phyloP scores from a whole-genome alignment of 2,113 vertebrate species.

The Mellivora capensis region DNA sequence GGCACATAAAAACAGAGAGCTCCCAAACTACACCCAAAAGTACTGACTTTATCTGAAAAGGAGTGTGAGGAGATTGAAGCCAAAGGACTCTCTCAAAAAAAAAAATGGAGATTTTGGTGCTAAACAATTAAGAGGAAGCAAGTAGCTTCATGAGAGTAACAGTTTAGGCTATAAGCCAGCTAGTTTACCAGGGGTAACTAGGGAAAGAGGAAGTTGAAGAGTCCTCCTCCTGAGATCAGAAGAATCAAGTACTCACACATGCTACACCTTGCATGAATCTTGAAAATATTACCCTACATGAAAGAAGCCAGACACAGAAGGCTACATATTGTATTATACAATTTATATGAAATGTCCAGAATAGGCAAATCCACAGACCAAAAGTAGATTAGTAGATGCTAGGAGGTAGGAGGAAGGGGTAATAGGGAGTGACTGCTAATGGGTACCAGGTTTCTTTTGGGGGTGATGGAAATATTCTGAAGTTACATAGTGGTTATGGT shows the following conservation, averaged over 20 bases:
- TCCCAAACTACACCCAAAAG: background rate
- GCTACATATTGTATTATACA: background rate
- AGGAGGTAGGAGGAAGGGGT: background rate
- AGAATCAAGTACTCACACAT: background rate
- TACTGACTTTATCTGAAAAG: constrained; percentile 27
- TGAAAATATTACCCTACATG: background rate
- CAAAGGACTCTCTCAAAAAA: background rate
- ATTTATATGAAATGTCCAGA: constrained; percentile 24
- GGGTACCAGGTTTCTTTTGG: background rate
- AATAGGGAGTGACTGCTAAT: constrained; percentile 12
- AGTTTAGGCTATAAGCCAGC: background rate
- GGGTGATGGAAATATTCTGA: constrained; percentile 43
- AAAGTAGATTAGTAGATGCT: background rate
- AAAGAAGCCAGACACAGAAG: constrained; percentile 22
- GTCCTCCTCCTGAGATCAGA: background rate
- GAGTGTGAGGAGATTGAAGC: background rate
- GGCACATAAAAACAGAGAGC: background rate
- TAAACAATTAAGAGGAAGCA: background rate
- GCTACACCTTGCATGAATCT: background rate
- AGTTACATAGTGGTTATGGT: background rate
- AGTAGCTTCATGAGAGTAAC: background rate
- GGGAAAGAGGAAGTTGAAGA: background rate
- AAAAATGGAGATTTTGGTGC: background rate
- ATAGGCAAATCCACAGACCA: constrained; percentile 2
- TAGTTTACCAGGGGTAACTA: background rate